Percentiles rank a stretch among this genome's conserved stretches.
Conservation (phyloP, 2,888 invertebrate genomes). For the Drosophila cracens region DNA sequence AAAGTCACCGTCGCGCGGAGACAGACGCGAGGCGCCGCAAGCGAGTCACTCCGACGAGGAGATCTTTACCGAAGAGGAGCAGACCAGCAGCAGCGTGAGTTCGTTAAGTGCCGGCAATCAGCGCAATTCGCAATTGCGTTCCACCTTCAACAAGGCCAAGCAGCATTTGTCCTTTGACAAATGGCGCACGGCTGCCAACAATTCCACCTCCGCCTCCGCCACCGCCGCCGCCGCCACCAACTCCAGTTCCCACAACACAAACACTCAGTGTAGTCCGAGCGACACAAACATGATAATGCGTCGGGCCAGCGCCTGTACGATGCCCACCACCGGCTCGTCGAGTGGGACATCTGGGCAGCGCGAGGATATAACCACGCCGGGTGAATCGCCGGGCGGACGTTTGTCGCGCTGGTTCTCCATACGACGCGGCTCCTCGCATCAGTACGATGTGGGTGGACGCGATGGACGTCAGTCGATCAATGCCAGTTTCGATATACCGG, state of each 20-base stretch:
- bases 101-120: slow-evolving; percentile 83
- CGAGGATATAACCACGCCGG: slow-evolving; percentile 86
- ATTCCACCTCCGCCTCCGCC: slow-evolving; percentile 60
- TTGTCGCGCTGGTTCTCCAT: slow-evolving; percentile 96
- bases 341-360: slow-evolving; percentile 62
- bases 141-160: slow-evolving; percentile 92
- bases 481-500: slow-evolving; percentile 82
- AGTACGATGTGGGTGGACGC: slow-evolving; percentile 89
- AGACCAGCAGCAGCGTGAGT: slow-evolving; percentile 81
- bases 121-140: slow-evolving; percentile 92
- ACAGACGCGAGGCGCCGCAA: slow-evolving; percentile 49
- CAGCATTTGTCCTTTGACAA: slow-evolving; percentile 91
- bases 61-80: slow-evolving; percentile 86
- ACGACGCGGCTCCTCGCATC: slow-evolving; percentile 92
- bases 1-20: slow-evolving; percentile 83
- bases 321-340: slow-evolving; percentile 54
- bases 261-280: slow-evolving; percentile 33
- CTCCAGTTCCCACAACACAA: slow-evolving; percentile 1
- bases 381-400: slow-evolving; percentile 91
- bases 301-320: slow-evolving; percentile 77
- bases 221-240: slow-evolving; percentile 12
- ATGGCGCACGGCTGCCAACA: slow-evolving; percentile 87
- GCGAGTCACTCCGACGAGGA: slow-evolving; percentile 87
- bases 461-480: slow-evolving; percentile 83
- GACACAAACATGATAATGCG: slow-evolving; percentile 71